Conservation (phyloP, 2,113 vertebrate genomes). For the Neodon shergylaensis region DNA sequence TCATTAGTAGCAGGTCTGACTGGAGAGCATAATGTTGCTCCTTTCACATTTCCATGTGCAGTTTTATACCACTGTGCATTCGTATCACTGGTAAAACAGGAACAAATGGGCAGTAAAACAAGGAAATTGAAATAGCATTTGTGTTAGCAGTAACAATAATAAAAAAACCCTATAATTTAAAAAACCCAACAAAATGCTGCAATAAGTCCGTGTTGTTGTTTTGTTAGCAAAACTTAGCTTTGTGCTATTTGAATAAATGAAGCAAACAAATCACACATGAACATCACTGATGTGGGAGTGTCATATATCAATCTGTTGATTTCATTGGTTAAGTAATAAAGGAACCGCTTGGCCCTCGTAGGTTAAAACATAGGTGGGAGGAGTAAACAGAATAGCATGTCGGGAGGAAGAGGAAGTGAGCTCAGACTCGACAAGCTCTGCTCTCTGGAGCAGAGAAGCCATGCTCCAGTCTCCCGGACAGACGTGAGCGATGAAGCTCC, state of each 20-base stretch:
- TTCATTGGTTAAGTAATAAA: too few relatives aligned
- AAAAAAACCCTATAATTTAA: background rate
- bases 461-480: too few relatives aligned
- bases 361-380: too few relatives aligned
- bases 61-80: background rate
- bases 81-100: background rate
- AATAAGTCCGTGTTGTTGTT: background rate
- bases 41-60: background rate
- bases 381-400: too few relatives aligned
- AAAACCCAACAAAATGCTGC: background rate
- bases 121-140: background rate
- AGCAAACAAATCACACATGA: background rate
- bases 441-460: too few relatives aligned
- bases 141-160: background rate
- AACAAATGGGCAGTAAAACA: background rate
- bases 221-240: conserved; percentile 27
- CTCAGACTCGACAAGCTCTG: too few relatives aligned
- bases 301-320: too few relatives aligned
- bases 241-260: conserved; percentile 1
- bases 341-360: too few relatives aligned
- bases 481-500: too few relatives aligned
- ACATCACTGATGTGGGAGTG: too few relatives aligned
- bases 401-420: too few relatives aligned
- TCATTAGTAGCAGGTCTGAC: background rate
- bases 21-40: background rate